Evolutionary conservation across 2,113 vertebrate genomes (phyloP).

Genomic region (Accipiter cooperii): DNA sequence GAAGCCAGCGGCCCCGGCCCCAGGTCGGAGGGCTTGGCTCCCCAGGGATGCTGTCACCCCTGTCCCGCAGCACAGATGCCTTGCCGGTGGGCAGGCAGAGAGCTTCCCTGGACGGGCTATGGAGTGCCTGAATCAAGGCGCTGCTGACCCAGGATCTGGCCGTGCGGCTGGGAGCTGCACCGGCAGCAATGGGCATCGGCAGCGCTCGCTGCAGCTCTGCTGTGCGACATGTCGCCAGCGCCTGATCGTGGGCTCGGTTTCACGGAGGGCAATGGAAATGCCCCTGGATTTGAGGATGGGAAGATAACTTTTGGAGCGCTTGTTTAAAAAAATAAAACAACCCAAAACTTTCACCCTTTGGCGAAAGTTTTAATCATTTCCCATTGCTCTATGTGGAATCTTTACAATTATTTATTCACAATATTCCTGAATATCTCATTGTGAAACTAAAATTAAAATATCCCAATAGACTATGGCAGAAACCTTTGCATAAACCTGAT

Average conservation of each 20-base stretch:
- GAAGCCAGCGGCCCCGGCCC: too few relatives aligned
- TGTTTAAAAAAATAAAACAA: background rate
- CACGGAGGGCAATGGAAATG: background rate
- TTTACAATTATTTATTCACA: background rate
- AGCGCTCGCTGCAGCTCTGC: background rate
- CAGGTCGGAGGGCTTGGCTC: background rate
- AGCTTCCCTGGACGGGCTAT: background rate
- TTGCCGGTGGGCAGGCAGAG: background rate
- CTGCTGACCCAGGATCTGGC: background rate
- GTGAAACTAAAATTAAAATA: conserved; percentile 20
- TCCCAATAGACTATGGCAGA: background rate
- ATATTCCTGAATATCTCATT: background rate
- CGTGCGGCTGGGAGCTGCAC: background rate
- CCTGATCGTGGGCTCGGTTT: fast-evolving
- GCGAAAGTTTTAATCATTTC: background rate
- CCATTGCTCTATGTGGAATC: background rate
- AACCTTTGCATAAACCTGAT: conserved; percentile 8
- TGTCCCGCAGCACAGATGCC: background rate
- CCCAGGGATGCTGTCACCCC: background rate
- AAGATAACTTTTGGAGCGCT: background rate
- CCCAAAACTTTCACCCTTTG: background rate
- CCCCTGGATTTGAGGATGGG: background rate
- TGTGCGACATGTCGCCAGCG: too few relatives aligned
- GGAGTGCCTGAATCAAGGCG: background rate
- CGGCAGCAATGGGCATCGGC: background rate